Evolutionary conservation across 2,888 invertebrate species (phyloP), one percentile per base, ranked within the genome.

Genomic region (Macrosoma leucophasiata): DNA sequence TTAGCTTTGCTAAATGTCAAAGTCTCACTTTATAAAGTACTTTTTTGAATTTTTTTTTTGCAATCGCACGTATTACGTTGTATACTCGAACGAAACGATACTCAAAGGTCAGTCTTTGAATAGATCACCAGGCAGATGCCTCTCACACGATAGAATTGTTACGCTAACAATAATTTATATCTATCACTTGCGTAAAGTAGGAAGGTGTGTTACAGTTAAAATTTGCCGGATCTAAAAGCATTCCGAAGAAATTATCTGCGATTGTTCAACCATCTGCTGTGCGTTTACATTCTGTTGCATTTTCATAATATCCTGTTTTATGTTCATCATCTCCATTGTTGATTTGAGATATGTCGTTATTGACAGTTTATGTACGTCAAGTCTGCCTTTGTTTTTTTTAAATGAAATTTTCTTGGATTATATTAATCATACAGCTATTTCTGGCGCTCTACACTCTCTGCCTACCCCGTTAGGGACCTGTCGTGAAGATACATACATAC

Each of bases 91-190:
- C 40, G 39, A 46, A 46, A 52, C 51, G 45, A 48, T 44, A 53
- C 50, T 48, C 56, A 76, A 74, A 79, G 79, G 74, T 78, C 73
- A 72, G 44, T 52, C 50, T 50, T 43, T 69, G 72, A 75, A 77
- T 76, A 70, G 68, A 65, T 46, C 55, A 48, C 46, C 54, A 46
- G 62, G 67, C 79, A 81, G 76, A 73, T 81, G 81, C 62, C 57
- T 38, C 48, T 41, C 51, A 43, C 55, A 72, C 69, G 74, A 76
- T 70, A 52, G 56, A 40, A 36, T 41, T 47, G 46, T 52, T 55
- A 44, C 49, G 41, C 49, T 46, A 58, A 64, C 62, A 64, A 62
- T 57, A 56, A 59, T 45, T 51, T 43, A 38, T 33, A 34, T 36
- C n/a, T n/a, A 25, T 46, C 29, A 31, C 37, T 39, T 33, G 35